Conservation (phyloP, 2,888 invertebrate genomes). For the Allacma fusca region DNA sequence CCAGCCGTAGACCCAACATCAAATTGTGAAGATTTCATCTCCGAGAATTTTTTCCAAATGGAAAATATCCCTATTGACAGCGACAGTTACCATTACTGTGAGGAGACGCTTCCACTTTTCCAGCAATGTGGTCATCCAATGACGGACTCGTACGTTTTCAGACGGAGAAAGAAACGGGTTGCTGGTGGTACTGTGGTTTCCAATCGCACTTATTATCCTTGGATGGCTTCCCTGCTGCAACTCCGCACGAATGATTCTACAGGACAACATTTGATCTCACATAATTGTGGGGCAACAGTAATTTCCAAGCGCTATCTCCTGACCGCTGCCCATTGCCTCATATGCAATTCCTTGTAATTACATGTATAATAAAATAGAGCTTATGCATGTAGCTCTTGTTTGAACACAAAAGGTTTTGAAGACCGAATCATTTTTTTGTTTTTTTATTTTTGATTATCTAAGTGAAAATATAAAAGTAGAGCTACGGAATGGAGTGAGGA, state of each 20-base stretch:
- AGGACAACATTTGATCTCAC: not conserved
- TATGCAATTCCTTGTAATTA: slow-evolving; percentile 8
- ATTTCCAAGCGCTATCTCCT: slow-evolving; percentile 25
- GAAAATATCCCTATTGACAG: not conserved
- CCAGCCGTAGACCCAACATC: too few relatives aligned
- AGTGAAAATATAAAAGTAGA: not conserved
- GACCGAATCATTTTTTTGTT: too few relatives aligned
- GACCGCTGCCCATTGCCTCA: slow-evolving; percentile 29
- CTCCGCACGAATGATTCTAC: not conserved
- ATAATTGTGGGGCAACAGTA: slow-evolving; percentile 10
- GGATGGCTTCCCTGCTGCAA: not conserved
- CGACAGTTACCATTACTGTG: not conserved
- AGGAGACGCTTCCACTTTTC: not conserved
- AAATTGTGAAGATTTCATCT: too few relatives aligned
- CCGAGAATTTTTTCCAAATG: too few relatives aligned
- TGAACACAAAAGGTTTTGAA: too few relatives aligned
- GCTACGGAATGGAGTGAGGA: not conserved
- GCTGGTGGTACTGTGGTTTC: slow-evolving; percentile 9
- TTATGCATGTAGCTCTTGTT: too few relatives aligned
- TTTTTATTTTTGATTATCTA: not conserved
- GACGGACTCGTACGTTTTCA: not conserved
- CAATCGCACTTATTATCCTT: not conserved
- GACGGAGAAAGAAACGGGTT: not conserved
- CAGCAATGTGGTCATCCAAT: slow-evolving; percentile 16
- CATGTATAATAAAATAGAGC: too few relatives aligned